Base-by-base conservation (phyloP, 2,888 invertebrate species). In the Lottia scabra region DNA sequence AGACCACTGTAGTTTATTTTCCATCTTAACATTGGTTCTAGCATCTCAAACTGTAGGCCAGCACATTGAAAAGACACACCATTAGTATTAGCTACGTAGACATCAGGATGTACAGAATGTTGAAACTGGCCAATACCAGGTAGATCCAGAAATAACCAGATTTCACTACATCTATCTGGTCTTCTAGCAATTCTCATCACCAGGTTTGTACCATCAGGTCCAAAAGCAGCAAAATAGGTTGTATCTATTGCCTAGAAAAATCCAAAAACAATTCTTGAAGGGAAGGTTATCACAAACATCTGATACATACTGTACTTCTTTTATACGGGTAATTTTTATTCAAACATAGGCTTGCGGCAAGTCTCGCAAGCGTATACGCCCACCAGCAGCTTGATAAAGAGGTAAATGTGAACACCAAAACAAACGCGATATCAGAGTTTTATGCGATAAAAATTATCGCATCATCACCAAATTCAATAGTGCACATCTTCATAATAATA, bases 1-100 rank as follows among this genome's bases (percentile, higher is more conserved):
- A 93, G 87, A 0, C 95, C 95, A 86, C 94, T 94, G 87, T 92
- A 95, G 44, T 92, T 88, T 23, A 95, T 90, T 82, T 94, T 91
- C 90, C 93, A 91, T 71, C 92, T 91, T 73, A 88, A 88, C 83
- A 92, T 91, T 0, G 93, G 92, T 81, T 94, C 93, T 63, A 94
- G 81, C 62, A 92, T 89, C 80, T 93, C 92, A 43, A 95, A 90
- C 78, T 91, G 91, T 56, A 95, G 82, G 12, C 90, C 90, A 0
- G 82, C 87, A 5, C 87, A 87, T 30, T 76, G 77, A 74, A 80
- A 86, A 2, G 73, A 77, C 0, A 68, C 70, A 0, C 78, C 78
- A 65, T 80, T 89, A 12, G 88, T 87, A 79, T 90, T 90, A 65
- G 80, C 80, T 70, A 89, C 73, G 90, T 81, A 44, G 84, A 92